phyloP scores from a whole-genome alignment of 2,113 vertebrate genomes.

The Burhinus bistriatus region DNA sequence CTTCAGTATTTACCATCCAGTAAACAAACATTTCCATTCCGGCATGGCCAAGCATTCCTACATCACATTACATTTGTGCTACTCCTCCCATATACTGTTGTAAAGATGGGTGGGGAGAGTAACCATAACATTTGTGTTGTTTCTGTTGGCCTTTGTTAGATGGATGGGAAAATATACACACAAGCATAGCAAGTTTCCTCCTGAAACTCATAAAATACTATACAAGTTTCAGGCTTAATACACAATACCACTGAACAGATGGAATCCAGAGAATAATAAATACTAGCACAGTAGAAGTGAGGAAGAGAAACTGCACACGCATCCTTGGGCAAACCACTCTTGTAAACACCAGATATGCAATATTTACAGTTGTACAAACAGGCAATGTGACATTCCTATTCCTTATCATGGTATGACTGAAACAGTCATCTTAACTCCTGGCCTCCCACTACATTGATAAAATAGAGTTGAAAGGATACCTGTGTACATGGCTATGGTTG shows the following conservation, averaged over 20 bases:
- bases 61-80: background rate
- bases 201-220: background rate
- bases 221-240: background rate
- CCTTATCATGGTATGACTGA: background rate
- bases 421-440: background rate
- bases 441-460: background rate
- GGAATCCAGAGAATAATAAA: background rate
- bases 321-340: background rate
- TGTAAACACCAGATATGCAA: background rate
- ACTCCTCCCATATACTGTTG: background rate
- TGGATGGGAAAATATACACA: background rate
- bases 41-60: background rate
- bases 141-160: background rate
- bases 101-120: background rate
- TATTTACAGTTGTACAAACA: background rate
- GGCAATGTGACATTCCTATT: background rate
- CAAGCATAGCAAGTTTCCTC: background rate
- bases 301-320: background rate
- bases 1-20: background rate
- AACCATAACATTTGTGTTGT: background rate
- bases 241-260: background rate
- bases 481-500: background rate
- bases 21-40: background rate
- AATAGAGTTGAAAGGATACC: background rate
- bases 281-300: background rate